Conservation (phyloP, 2,113 vertebrate species). For the Leuciscus idus region DNA sequence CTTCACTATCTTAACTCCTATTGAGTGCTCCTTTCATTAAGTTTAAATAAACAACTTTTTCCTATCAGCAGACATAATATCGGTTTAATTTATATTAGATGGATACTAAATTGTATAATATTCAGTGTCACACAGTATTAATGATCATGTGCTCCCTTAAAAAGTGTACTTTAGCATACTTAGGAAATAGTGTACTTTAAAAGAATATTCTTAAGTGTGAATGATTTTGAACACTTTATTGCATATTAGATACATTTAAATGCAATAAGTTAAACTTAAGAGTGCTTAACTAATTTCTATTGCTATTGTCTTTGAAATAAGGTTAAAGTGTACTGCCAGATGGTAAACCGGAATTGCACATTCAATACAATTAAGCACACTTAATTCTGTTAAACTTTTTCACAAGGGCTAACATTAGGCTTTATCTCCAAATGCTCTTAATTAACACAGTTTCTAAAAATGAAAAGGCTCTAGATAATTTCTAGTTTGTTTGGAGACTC, state of each 20-base stretch:
- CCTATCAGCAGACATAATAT: not conserved
- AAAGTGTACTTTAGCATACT: not conserved
- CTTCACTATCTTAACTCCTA: not conserved
- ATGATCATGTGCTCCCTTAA: not conserved
- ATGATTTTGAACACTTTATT: not conserved
- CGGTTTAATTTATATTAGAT: not conserved
- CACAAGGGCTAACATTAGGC: not conserved
- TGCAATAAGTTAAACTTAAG: too few species aligned
- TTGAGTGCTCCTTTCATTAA: not conserved
- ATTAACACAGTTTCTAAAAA: slow-evolving; percentile 5
- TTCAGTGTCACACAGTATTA: too few species aligned
- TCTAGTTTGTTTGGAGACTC: not conserved
- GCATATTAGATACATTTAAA: too few species aligned
- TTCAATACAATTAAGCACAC: too few species aligned
- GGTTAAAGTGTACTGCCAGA: too few species aligned
- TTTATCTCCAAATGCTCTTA: not conserved
- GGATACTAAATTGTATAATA: not conserved
- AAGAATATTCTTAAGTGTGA: not conserved
- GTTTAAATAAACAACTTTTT: not conserved
- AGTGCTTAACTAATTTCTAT: too few species aligned
- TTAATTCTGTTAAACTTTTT: too few species aligned
- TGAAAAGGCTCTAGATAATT: not conserved
- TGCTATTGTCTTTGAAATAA: too few species aligned
- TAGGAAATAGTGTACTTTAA: not conserved
- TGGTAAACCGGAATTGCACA: too few species aligned